Evolutionary conservation across 1,140 invertebrate species (phyloP).

Genomic region (Stegodyphus mimosarum): DNA sequence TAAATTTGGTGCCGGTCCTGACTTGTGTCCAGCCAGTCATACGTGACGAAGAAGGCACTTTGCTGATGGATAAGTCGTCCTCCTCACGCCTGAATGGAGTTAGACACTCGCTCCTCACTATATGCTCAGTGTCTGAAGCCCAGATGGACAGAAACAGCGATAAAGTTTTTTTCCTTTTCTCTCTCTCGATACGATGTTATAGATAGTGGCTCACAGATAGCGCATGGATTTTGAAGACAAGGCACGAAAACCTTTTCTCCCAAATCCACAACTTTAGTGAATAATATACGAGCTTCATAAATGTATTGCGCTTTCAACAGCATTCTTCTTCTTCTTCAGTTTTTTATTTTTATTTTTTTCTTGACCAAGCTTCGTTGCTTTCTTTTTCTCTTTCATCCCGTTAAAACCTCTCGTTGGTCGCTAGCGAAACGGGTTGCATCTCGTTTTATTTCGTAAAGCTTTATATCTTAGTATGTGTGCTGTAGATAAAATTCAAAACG

Average conservation of each 20-base stretch:
- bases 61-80: constrained; percentile 44
- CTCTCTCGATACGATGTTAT: neutral
- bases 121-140: neutral
- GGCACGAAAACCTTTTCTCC: constrained; percentile 36
- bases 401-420: constrained; percentile 16
- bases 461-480: too few relatives aligned
- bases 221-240: constrained; percentile 45
- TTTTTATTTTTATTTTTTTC: constrained; percentile 15
- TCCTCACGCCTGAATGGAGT: constrained; percentile 32
- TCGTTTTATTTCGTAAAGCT: too few relatives aligned
- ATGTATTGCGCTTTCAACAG: constrained; percentile 61
- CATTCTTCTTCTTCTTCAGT: constrained; percentile 33
- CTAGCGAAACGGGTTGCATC: too few relatives aligned
- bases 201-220: constrained; percentile 6
- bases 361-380: neutral
- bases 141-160: constrained; percentile 43
- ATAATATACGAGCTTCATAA: constrained; percentile 60
- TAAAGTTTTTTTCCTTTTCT: constrained; percentile 19
- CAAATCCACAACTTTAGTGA: constrained; percentile 41
- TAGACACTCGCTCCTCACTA: constrained; percentile 2
- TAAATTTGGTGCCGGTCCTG: constrained; percentile 54
- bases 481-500: too few relatives aligned
- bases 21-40: constrained; percentile 39
- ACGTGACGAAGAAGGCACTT: constrained; percentile 49
- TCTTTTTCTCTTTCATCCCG: constrained; percentile 23